Conservation (phyloP, 1,140 invertebrate species). For the Drosophila novamexicana region DNA sequence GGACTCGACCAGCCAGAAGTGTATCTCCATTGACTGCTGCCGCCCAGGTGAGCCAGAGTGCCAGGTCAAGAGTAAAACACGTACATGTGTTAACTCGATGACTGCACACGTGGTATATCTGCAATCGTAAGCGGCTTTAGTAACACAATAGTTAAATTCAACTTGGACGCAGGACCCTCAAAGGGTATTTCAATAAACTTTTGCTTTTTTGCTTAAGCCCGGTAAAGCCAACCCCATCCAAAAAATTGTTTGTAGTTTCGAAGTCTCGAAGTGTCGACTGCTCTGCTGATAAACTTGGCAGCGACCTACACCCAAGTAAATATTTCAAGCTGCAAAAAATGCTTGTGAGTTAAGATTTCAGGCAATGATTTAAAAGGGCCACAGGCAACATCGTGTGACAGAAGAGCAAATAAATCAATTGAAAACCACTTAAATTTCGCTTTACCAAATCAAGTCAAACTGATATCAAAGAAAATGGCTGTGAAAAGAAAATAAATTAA, state of each 20-base stretch:
- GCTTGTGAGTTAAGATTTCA: conserved; percentile 1
- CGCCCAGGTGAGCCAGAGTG: conserved; percentile 15
- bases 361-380: conserved; percentile 13
- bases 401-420: conserved; percentile 53
- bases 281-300: conserved; percentile 10
- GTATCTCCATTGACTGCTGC: not conserved
- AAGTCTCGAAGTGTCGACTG: not conserved
- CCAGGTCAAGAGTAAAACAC: conserved; percentile 17
- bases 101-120: conserved; percentile 13
- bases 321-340: not conserved
- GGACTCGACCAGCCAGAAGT: conserved; percentile 1
- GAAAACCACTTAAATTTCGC: conserved; percentile 50
- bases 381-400: conserved; percentile 10
- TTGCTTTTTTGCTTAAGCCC: conserved; percentile 3
- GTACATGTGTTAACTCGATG: conserved; percentile 32
- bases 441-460: not conserved
- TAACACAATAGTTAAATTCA: conserved; percentile 21
- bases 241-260: conserved; percentile 22
- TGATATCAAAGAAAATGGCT: conserved; percentile 42
- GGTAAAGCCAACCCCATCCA: conserved; percentile 23
- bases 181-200: conserved; percentile 18
- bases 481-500: conserved; percentile 47
- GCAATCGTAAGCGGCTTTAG: conserved; percentile 34
- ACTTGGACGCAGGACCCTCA: not conserved
- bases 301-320: not conserved